phyloP scores from a whole-genome alignment of 2,888 invertebrate genomes.

The Sarcophaga caerulescens region DNA sequence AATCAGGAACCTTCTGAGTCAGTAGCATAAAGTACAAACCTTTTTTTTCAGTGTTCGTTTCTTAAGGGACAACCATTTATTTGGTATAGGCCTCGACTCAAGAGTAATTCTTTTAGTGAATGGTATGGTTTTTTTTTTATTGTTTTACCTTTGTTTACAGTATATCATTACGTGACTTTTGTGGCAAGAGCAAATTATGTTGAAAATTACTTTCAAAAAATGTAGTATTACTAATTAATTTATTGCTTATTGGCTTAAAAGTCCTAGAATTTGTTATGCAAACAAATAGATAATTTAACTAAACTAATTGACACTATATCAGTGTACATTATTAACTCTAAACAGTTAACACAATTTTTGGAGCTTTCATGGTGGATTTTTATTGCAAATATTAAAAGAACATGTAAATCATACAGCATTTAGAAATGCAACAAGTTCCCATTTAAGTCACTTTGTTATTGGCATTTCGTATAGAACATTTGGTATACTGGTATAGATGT shows the following conservation, averaged over 20 bases:
- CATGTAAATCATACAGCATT: too few relatives aligned
- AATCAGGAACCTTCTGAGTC: conserved; percentile 23
- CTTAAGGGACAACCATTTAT: neutral
- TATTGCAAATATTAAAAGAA: too few relatives aligned
- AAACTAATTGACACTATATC: too few relatives aligned
- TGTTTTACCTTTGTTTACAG: conserved; percentile 38
- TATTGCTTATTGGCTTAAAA: neutral
- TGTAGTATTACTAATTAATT: conserved; percentile 8
- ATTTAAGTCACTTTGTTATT: too few relatives aligned
- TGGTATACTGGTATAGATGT: too few relatives aligned
- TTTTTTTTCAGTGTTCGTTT: conserved; percentile 38
- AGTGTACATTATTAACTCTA: too few relatives aligned
- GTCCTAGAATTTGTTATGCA: conserved; percentile 13
- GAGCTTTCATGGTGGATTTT: neutral
- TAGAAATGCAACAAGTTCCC: too few relatives aligned
- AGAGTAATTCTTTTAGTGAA: neutral
- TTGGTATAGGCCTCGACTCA: neutral
- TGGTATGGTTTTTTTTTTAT: conserved; percentile 14
- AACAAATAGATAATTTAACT: neutral
- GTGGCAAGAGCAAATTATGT: conserved; percentile 28
- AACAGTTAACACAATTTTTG: conserved; percentile 45
- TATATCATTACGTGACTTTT: conserved; percentile 15
- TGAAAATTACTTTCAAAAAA: conserved; percentile 19
- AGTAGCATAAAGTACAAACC: conserved; percentile 54
- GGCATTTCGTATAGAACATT: too few relatives aligned